Percentiles rank a stretch among this genome's conserved stretches.
Evolutionary conservation across 1,140 invertebrate species (phyloP).

Genomic region (Monomorium pharaonis): DNA sequence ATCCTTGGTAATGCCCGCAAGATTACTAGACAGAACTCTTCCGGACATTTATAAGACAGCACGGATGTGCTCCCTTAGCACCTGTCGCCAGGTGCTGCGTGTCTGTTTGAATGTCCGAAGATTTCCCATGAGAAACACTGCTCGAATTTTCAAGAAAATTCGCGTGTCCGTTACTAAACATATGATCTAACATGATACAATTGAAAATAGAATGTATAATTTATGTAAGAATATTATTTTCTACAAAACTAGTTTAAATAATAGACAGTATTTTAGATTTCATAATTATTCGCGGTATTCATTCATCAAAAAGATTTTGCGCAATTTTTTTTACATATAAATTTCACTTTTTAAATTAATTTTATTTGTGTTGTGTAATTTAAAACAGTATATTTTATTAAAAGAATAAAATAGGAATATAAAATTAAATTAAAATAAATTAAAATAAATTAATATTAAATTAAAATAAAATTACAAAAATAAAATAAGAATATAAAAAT

Average conservation of each 20-base stretch:
- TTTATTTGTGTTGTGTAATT: background rate
- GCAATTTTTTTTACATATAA: background rate
- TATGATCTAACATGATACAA: background rate
- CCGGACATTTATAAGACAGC: background rate
- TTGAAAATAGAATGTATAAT: background rate
- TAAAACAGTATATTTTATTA: background rate
- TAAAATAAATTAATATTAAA: no score
- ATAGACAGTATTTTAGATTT: background rate
- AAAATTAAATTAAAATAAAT: no score
- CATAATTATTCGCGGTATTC: background rate
- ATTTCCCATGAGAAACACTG: slow-evolving; percentile 54
- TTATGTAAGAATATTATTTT: background rate
- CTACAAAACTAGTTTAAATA: background rate
- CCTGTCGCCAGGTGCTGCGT: slow-evolving; percentile 78
- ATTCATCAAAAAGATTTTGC: background rate
- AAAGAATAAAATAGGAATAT: no score
- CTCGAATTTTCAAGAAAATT: slow-evolving; percentile 28
- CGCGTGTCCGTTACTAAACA: background rate
- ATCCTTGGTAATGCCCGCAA: background rate
- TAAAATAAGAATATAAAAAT: no score
- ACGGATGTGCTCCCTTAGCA: slow-evolving; percentile 60
- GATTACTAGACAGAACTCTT: slow-evolving; percentile 2
- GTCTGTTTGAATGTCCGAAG: slow-evolving; percentile 62
- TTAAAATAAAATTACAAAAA: no score
- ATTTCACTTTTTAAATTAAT: background rate